Base-by-base conservation (phyloP, 2,888 invertebrate genomes). In the Pecten maximus region DNA sequence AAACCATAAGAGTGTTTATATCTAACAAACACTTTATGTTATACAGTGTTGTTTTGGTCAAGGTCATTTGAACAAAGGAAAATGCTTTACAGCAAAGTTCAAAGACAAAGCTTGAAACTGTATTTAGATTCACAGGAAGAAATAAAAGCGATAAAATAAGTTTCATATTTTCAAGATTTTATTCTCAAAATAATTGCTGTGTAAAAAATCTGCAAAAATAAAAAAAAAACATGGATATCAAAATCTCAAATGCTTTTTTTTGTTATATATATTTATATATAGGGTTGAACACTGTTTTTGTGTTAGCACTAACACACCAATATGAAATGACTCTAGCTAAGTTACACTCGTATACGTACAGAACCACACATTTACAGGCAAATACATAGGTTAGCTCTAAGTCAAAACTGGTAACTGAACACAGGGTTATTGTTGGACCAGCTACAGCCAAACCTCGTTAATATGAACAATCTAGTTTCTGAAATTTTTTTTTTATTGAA, bases 201-300 rank as follows among this genome's bases (percentile, higher is more conserved):
- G 28, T 74, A 74, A 74, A 74, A 74, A 74, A 74, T 74, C 74
- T 74, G 74, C 74, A 74, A 74, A 74, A 74, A 74, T 74, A 74
- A 74, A 74, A 74, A 74, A 74, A 74, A 74, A 74, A 74, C 74
- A 74, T 35, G 28, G 74, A 74, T 74, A 74, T 74, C 74, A 74
- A 74, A 74, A 74, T 74, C 74, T 74, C 74, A 74, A 74, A 74
- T 74, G 74, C 74, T 74, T 74, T 44, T 74, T 74, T 74, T 74
- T 74, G 74, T 74, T 74, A 74, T 74, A 74, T 74, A 74, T 74
- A 54, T 44, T 44, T 44, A 54, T 54, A 74, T 74, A 74, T 74
- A 74, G 19, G 74, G 74, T 74, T 74, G 74, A 74, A 74, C 74
- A 74, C 74, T 74, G 74, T 74, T 74, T 74, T 74, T 74, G 74